Conservation (phyloP, 1,140 invertebrate species). For the Maconellicoccus hirsutus region DNA sequence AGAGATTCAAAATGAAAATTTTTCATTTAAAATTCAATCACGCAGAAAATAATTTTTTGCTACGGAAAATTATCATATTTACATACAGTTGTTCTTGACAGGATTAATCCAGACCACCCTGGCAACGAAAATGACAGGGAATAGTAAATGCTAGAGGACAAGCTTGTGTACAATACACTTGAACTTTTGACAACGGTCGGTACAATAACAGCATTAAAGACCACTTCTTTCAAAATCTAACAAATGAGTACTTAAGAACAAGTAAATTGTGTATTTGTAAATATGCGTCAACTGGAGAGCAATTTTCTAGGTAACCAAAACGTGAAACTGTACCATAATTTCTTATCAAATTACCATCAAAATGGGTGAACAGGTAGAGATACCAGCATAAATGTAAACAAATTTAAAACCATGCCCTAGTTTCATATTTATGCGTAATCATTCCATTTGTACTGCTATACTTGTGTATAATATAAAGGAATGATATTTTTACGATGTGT, state of each 20-base stretch:
- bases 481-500: too few species aligned
- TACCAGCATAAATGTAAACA: background rate
- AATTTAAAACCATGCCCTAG: background rate
- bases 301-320: background rate
- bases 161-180: constrained; percentile 9
- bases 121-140: background rate
- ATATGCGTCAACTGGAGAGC: background rate
- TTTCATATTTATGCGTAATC: background rate
- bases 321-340: background rate
- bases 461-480: too few species aligned
- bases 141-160: background rate
- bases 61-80: too few species aligned
- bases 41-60: too few species aligned
- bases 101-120: background rate
- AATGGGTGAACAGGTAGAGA: background rate
- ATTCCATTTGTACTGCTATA: too few species aligned
- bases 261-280: background rate
- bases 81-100: background rate
- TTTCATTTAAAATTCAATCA: too few species aligned
- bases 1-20: too few species aligned
- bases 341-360: constrained; percentile 1
- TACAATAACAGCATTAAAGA: background rate
- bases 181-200: background rate
- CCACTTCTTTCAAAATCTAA: background rate
- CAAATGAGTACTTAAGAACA: background rate